These are phyloP conservation scores for Arctocebus calabarensis DNA, from an alignment of 2,797 vertebrate genomes.

Conservation along the genomic window DNA sequence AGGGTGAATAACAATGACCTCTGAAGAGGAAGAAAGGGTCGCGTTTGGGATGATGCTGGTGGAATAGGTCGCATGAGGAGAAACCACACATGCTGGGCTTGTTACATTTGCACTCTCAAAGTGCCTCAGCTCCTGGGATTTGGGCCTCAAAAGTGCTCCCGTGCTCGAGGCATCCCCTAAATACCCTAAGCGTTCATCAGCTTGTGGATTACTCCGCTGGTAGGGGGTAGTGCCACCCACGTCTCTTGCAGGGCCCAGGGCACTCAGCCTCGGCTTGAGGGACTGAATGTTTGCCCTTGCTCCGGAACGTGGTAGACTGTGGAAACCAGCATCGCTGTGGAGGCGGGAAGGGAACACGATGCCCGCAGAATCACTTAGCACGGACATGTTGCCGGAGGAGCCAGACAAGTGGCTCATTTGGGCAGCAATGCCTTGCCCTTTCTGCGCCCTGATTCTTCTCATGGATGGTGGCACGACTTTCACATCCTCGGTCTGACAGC, in stretches of 20 bases:
- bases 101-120: constrained; percentile 87
- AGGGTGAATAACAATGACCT: constrained; percentile 92
- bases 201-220: constrained; percentile 90
- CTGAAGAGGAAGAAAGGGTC: constrained; percentile 92
- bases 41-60: constrained; percentile 96
- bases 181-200: constrained; percentile 89
- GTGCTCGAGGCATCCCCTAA: constrained; percentile 88
- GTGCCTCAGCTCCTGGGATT: constrained; percentile 92
- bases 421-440: constrained; percentile 96
- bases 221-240: constrained; percentile 79
- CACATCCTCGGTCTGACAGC: constrained; percentile 97
- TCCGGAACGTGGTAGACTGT: constrained; percentile 94
- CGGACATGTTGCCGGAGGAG: constrained; percentile 95
- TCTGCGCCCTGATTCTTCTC: constrained; percentile 96
- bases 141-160: constrained; percentile 89
- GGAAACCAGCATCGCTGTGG: constrained; percentile 91
- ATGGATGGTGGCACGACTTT: constrained; percentile 97
- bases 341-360: constrained; percentile 89
- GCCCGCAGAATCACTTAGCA: constrained; percentile 90
- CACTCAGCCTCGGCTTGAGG: constrained; percentile 90
- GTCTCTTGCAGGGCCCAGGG: constrained; percentile 89
- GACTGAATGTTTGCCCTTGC: constrained; percentile 91
- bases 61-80: constrained; percentile 94
- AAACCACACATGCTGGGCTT: constrained; percentile 92
- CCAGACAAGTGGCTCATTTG: constrained; percentile 95